Evolutionary conservation across 2,888 invertebrate species (phyloP).

Genomic region (Cyclophora albipunctata): DNA sequence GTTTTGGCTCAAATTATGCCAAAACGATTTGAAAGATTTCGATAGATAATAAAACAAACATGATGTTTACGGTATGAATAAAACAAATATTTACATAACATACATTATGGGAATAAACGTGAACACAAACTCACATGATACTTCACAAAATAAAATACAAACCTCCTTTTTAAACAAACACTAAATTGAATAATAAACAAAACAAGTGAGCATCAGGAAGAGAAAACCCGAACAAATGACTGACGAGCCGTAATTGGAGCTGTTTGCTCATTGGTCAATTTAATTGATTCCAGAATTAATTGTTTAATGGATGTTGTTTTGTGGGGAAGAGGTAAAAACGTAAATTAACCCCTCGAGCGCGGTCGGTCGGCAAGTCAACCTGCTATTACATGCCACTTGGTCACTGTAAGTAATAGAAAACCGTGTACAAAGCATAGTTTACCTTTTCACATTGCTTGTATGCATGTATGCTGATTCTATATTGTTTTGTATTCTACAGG

Average conservation of each 20-base stretch:
- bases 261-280: conserved; percentile 2
- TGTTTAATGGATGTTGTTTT: conserved; percentile 7
- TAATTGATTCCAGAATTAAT: conserved; percentile 9
- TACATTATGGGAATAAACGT: too few species aligned
- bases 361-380: conserved; percentile 14
- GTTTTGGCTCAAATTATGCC: too few species aligned
- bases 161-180: too few species aligned
- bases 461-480: background rate
- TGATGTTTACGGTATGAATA: too few species aligned
- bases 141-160: too few species aligned
- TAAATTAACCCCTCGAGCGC: conserved; percentile 8
- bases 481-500: too few species aligned
- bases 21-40: too few species aligned
- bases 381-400: conserved; percentile 10
- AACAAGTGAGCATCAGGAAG: background rate
- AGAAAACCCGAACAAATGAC: too few species aligned
- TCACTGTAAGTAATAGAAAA: conserved; percentile 11
- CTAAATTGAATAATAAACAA: too few species aligned
- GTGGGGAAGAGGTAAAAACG: conserved; percentile 2
- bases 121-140: too few species aligned
- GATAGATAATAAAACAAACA: too few species aligned
- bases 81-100: too few species aligned
- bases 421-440: conserved; percentile 3
- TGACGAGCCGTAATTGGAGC: conserved; percentile 1
- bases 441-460: conserved; percentile 1